phyloP scores from a whole-genome alignment of 1,140 invertebrate genomes.

The Pachypeltis micranthus region DNA sequence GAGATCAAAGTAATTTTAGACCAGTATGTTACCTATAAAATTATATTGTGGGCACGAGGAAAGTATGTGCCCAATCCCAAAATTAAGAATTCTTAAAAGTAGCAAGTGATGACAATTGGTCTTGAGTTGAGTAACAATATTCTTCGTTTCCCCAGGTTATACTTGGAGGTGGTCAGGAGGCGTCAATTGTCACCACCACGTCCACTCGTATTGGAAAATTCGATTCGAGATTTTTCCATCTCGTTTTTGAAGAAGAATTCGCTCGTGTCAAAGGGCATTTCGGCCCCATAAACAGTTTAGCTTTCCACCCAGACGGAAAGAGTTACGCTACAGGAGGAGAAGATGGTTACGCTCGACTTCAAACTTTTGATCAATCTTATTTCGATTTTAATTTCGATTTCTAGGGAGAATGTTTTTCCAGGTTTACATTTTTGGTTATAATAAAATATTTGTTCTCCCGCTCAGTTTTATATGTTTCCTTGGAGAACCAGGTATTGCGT shows the following conservation, averaged over 20 bases:
- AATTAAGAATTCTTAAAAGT: too few relatives aligned
- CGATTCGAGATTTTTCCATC: slow-evolving; percentile 94
- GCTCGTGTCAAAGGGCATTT: slow-evolving; percentile 97
- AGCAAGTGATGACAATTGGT: too few relatives aligned
- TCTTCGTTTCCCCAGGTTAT: slow-evolving; percentile 57
- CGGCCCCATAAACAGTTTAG: slow-evolving; percentile 96
- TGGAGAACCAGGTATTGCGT: too few relatives aligned
- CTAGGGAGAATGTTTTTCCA: too few relatives aligned
- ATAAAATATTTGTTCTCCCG: too few relatives aligned
- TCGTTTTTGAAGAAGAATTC: slow-evolving; percentile 99
- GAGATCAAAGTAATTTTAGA: too few relatives aligned
- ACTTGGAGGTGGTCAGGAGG: slow-evolving; percentile 94
- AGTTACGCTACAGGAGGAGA: slow-evolving; percentile 95
- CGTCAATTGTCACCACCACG: slow-evolving; percentile 97
- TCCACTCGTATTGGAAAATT: slow-evolving; percentile 93
- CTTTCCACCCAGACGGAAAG: slow-evolving; percentile 96
- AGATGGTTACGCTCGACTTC: slow-evolving; percentile 94
- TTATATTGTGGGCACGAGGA: too few relatives aligned
- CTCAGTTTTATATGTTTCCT: too few relatives aligned
- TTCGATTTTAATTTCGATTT: slow-evolving; percentile 96
- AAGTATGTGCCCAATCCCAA: too few relatives aligned
- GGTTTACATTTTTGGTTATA: too few relatives aligned
- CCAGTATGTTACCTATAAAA: too few relatives aligned
- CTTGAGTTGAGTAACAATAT: too few relatives aligned
- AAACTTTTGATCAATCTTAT: slow-evolving; percentile 92